phyloP scores from a whole-genome alignment of 2,888 invertebrate genomes.

The Ptychoptera albimana region DNA sequence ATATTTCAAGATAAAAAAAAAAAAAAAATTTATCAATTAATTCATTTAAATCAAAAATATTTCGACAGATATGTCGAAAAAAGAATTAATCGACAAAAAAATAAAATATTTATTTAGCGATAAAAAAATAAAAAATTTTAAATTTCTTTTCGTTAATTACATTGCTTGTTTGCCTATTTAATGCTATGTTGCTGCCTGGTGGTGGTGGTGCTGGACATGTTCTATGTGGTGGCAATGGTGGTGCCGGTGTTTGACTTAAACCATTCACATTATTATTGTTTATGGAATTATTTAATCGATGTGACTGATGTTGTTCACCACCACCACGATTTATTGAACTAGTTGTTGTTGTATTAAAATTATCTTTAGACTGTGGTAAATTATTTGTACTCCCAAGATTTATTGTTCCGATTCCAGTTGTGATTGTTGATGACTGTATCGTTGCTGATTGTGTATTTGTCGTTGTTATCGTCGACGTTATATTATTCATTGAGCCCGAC shows the following conservation, averaged over 20 bases:
- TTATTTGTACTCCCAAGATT: too few species aligned
- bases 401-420: too few species aligned
- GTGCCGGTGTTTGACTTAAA: constrained; percentile 13
- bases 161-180: constrained; percentile 20
- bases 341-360: too few species aligned
- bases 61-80: too few species aligned
- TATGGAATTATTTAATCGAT: constrained; percentile 1
- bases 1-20: background rate
- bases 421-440: background rate
- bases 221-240: constrained; percentile 29
- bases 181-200: constrained; percentile 14
- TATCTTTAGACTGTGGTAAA: too few species aligned
- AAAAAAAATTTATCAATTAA: too few species aligned
- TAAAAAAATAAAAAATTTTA: background rate
- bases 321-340: too few species aligned
- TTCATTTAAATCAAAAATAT: background rate
- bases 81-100: background rate
- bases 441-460: constrained; percentile 8
- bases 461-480: constrained; percentile 15
- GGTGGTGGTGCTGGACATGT: constrained; percentile 29
- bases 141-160: constrained; percentile 3
- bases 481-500: constrained; percentile 13
- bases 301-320: too few species aligned
- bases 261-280: constrained; percentile 7
- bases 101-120: background rate